A percentile compares a stretch with the other conserved stretches of the same genome.
Evolutionary conservation across 1,140 invertebrate genomes (phyloP).

Genomic region (Ditylenchus dipsaci): DNA sequence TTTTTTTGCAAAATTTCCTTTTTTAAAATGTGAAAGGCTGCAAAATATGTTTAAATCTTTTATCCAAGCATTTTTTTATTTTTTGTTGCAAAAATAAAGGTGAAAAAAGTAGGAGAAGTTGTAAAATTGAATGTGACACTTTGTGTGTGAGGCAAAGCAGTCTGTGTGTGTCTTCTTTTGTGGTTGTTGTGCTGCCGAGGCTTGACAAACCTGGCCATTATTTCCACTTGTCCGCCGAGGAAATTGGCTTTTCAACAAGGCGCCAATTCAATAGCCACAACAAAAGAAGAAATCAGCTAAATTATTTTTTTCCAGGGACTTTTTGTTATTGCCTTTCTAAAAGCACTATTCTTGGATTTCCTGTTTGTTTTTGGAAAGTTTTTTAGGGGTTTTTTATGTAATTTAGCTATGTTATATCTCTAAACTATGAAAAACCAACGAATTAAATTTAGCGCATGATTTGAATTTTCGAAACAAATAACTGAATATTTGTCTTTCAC

Average conservation of each 20-base stretch:
- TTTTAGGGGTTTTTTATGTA: no score
- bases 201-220: no score
- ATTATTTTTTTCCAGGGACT: neutral
- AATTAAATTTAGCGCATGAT: no score
- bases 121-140: neutral
- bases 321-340: neutral
- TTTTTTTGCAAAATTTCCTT: no score
- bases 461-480: no score
- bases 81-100: neutral
- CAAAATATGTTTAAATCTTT: no score
- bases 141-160: neutral
- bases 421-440: no score
- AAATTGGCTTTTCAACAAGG: neutral
- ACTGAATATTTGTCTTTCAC: no score
- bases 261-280: neutral
- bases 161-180: neutral
- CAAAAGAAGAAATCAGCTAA: constrained; percentile 17
- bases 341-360: neutral
- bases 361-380: neutral
- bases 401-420: no score
- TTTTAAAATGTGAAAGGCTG: no score
- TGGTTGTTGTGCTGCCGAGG: neutral
- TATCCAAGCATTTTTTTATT: no score
- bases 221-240: constrained; percentile 1
- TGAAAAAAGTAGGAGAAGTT: neutral